A percentile compares a stretch with the other conserved stretches of the same genome.
Conservation (phyloP, 2,113 vertebrate species). For the Rhinichthys klamathensis region DNA sequence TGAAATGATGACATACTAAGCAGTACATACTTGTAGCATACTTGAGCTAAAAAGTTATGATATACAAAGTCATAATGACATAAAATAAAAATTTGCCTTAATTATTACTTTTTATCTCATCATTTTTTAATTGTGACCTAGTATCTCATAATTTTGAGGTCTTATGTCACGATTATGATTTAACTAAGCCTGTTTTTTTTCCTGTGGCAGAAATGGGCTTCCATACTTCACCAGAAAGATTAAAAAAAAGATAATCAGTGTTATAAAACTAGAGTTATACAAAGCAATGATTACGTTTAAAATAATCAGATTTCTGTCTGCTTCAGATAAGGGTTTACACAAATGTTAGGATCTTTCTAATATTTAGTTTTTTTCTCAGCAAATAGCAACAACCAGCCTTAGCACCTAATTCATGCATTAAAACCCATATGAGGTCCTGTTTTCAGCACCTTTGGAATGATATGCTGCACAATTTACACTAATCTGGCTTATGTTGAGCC, state of each 20-base stretch:
- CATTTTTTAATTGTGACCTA: background rate
- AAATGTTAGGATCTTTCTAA: background rate
- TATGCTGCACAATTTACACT: slow-evolving; percentile 56
- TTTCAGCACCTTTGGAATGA: slow-evolving; percentile 64
- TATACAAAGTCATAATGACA: too few species aligned
- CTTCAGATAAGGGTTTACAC: background rate
- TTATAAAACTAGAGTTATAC: background rate
- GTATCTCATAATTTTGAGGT: background rate
- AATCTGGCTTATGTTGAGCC: slow-evolving; percentile 61
- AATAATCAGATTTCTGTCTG: background rate
- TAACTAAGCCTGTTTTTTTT: background rate
- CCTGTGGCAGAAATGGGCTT: background rate
- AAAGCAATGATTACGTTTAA: background rate
- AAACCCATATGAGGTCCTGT: slow-evolving; percentile 43
- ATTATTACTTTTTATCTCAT: background rate
- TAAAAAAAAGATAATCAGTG: background rate
- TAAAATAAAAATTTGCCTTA: too few species aligned
- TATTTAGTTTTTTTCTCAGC: background rate
- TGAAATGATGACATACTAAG: too few species aligned
- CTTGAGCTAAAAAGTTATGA: too few species aligned
- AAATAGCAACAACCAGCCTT: slow-evolving; percentile 2
- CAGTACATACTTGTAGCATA: too few species aligned
- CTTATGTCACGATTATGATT: background rate
- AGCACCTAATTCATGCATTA: slow-evolving; percentile 56
- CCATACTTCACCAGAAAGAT: background rate